Conservation (phyloP, 37 sponge, comb jelly and placozoan genomes). For the Ephydatia muelleri region DNA sequence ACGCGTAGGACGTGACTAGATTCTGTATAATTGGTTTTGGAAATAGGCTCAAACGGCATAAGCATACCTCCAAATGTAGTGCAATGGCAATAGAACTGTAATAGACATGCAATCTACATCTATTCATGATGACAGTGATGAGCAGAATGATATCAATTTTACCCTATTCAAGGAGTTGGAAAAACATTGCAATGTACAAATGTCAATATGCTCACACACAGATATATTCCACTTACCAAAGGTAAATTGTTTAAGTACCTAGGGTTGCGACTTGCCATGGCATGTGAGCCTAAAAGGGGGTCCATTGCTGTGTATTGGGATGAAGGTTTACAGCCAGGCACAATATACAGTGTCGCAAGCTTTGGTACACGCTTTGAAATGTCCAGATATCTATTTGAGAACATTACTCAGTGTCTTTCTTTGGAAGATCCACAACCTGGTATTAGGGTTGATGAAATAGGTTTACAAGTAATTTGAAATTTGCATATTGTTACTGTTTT, state of each 20-base stretch:
- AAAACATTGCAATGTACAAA: neutral
- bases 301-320: neutral
- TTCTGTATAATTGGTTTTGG: too few relatives aligned
- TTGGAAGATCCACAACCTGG: neutral
- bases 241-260: neutral
- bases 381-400: neutral
- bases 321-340: neutral
- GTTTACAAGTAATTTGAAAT: neutral
- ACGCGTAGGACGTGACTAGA: too few relatives aligned
- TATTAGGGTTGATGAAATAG: neutral
- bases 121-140: too few relatives aligned
- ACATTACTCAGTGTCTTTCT: neutral
- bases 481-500: neutral
- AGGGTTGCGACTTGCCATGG: neutral
- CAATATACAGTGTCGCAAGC: neutral
- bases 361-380: neutral
- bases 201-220: neutral
- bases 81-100: too few relatives aligned
- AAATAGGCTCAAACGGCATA: too few relatives aligned
- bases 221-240: neutral
- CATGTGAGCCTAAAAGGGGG: neutral
- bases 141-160: neutral
- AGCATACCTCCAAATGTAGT: too few relatives aligned
- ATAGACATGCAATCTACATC: too few relatives aligned
- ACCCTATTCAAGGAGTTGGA: neutral